Evolutionary conservation across 2,797 vertebrate species (phyloP), one percentile per base, ranked within the genome.

Genomic region (Peromyscus attwateri): DNA sequence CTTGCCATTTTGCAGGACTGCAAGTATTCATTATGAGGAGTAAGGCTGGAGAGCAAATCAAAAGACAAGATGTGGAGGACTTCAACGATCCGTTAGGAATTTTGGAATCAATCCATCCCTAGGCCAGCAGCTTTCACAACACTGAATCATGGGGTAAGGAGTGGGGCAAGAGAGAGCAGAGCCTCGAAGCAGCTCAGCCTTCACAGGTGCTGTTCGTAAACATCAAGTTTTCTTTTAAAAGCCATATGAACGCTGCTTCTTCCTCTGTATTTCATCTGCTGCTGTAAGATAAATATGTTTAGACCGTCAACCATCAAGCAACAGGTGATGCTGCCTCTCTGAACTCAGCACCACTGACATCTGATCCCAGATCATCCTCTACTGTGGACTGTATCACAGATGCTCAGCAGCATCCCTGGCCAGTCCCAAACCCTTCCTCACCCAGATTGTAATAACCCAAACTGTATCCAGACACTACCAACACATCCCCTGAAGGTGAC

Each of bases 321-420:
- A 46, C 23, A 9, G 40, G 25, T 55, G 55, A 40, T 12, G 0
- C 11, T 46, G 27, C 82, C 62, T 49, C 64, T 85, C 43, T 34
- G 27, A 34, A 49, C 62, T 85, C 60, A 16, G 62, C 62, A 31
- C 14, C 5, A 0, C 0, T 27, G 55, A 23, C 84, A 27, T 5
- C 13, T 57, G 31, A 14, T 52, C 23, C 5, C 2, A 0, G 37
- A 29, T 14, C 11, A 4, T n/a, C 9, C 66, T 21, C 25, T 16
- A 14, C 37, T 0, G 4, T 8, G 13, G 43, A 29, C 23, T 3
- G 0, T n/a, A 2, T 27, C 31, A 5, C 0, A 27, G 57, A 7
- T 8, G 4, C 40, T 70, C 21, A 21, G 49, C n/a, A 55, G 60
- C 11, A 21, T 34, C 49, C 40, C 40, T 34, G 49, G 17, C 75